Base-by-base conservation (phyloP, 2,797 vertebrate species). In the Pseudopleuronectes americanus region DNA sequence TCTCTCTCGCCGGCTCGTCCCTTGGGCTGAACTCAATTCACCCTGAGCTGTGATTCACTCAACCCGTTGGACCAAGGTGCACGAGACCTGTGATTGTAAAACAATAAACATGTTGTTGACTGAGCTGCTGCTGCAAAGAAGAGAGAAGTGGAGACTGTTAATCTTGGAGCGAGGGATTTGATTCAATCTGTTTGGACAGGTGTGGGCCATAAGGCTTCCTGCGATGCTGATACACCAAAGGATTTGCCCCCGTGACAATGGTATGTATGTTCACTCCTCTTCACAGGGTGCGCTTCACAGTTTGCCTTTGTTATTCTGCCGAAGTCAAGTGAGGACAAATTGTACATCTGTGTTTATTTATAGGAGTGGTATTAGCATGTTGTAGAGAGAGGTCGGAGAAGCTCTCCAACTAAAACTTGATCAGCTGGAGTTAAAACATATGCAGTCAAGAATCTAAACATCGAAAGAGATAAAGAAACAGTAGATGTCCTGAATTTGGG, bases 151-250 rank as follows among this genome's bases (percentile, higher is more conserved):
- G 8, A 36, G 22, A 64, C 0, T 71, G 47, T 74, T 83, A 64
- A 77, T 83, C 64, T 79, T 59, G 28, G 45, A 73, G 56, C 3
- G 2, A 21, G 12, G 48, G n/a, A 54, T 54, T 64, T 48, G 64
- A 69, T 77, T 80, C 74, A 24, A 67, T 80, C 21, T 76, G 72
- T 77, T 86, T 76, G 33, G 72, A 89, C 84, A 85, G 77, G 57
- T 86, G 79, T 26, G 57, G 62, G 56, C 76, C 73, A 54, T 67
- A 38, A 66, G 79, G 70, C 55, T 68, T 66, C 64, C 60, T 22
- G 43, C 1, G 1, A 49, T 41, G 62, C 48, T 68, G 41, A 49
- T 23, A 21, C 26, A 0, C 17, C n/a, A 22, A 61, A 71, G 21
- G 22, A 63, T 51, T 70, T 71, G n/a, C 33, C 57, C 61, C 6